Base-by-base conservation (phyloP, 2,797 vertebrate genomes). In the Peromyscus eremicus region DNA sequence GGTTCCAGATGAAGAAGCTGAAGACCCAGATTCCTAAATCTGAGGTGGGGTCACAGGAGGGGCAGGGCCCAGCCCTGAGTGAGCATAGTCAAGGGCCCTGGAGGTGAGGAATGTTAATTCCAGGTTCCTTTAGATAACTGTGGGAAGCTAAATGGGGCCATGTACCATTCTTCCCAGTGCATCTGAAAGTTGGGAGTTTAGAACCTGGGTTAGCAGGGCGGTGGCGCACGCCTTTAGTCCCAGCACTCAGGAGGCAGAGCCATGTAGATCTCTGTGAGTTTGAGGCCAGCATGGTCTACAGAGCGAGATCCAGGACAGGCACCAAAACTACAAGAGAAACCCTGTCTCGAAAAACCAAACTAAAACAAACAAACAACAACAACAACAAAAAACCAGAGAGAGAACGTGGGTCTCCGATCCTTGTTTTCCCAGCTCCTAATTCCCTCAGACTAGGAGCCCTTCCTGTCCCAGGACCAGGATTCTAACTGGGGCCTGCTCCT, bases 91-190 rank as follows among this genome's bases (percentile, higher is more conserved):
- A 80, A 81, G 68, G 29, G 17, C 57, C 75, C 73, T 32, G 46
- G 32, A 1, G 34, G 6, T 37, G 21, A 89, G 75, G 68, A 34
- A 21, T 64, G 32, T 81, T 10, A 34, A 21, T 83, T 91, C 80
- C 66, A 46, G 27, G 86, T 95, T 96, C 55, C 86, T 34, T 95
- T 81, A 49, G 73, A 73, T 34, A 73, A 82, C 60, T 27, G 7
- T 19, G 23, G 66, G 71, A 93, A 70, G 71, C 52, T 77, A 14
- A 80, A 11, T 40, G 4, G n/a, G 12, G 66, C 43, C 32, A 5
- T 14, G 14, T 13, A 34, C 60, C 81, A 6, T 66, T 46, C 40
- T 46, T 32, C 37, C 40, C 32, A 94, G 79, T 32, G 66, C 55
- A 70, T 52, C 71, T 46, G 13, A 46, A 49, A 84, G 17, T 25